Base-by-base conservation (phyloP, 2,797 vertebrate genomes). In the Poeciliopsis turneri region DNA sequence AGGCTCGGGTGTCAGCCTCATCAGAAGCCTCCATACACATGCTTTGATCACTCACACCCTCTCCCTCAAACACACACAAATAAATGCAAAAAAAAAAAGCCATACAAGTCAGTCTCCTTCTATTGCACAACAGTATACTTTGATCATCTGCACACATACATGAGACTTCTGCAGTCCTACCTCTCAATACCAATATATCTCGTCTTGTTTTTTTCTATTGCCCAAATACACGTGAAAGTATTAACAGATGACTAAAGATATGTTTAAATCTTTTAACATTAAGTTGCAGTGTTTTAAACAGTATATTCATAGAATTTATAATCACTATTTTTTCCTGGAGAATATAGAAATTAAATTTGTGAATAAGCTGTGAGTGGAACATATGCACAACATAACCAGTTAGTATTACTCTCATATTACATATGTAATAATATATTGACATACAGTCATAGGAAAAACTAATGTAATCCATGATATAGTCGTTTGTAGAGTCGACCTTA, bases 31-130 rank as follows among this genome's bases (percentile, higher is more conserved):
- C 86, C 87, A 87, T 86, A 84, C 87, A 86, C 77, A 87, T 33
- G 80, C 88, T 93, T 93, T 93, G 92, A 94, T 94, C 92, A 92
- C 78, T 92, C 84, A 84, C 84, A 87, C 81, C 74, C 78, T 86
- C 68, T 47, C n/a, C 41, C 49, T 68, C 76, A 78, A 61, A 84
- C 64, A 82, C 71, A 87, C 74, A 84, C 78, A 90, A 83, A 91
- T 80, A 88, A 79, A 86, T 84, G 84, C 76, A 79, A 84, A 79
- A 88, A 28, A 28, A 28, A 28, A 57, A 57, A 59, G 77, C 61
- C 70, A 88, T 77, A 79, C 70, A 89, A 89, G 88, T 90, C 86
- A 86, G 74, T 89, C 74, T 79, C 55, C 85, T 82, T 88, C 80
- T 80, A 84, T 79, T 77, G 73, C 82, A 84, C 82, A 89, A 79